phyloP scores from a whole-genome alignment of 2,113 vertebrate genomes.

The Ctenomys sociabilis region DNA sequence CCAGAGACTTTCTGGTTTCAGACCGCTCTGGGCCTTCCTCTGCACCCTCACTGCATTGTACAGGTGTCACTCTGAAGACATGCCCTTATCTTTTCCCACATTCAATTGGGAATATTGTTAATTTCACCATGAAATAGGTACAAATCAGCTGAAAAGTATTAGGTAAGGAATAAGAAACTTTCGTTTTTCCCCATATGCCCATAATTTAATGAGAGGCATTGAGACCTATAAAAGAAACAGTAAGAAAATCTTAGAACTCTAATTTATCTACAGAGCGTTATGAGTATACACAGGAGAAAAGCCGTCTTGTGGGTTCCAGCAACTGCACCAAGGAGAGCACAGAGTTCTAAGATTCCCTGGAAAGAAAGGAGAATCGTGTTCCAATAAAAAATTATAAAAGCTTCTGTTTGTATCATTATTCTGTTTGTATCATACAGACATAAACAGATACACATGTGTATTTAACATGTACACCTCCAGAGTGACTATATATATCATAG shows the following conservation, averaged over 20 bases:
- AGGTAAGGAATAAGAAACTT: background rate
- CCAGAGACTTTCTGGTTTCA: background rate
- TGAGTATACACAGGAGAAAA: background rate
- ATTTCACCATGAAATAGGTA: constrained; percentile 6
- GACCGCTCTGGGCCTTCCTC: background rate
- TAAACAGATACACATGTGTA: background rate
- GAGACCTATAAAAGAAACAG: background rate
- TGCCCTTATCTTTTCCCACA: background rate
- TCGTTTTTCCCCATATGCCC: background rate
- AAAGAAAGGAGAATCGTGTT: background rate
- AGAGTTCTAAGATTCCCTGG: background rate
- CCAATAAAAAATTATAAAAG: background rate
- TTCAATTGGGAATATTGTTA: background rate
- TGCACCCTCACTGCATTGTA: background rate
- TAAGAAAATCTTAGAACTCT: background rate
- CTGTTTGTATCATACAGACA: background rate
- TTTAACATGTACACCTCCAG: background rate
- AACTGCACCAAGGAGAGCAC: background rate
- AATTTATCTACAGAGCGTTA: background rate
- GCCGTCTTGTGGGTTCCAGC: background rate
- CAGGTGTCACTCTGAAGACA: background rate
- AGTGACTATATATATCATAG: background rate
- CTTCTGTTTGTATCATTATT: background rate
- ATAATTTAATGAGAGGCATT: background rate
- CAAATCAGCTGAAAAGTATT: background rate